Base-by-base conservation (phyloP, 2,113 vertebrate genomes). In the Myrmecobius fasciatus region DNA sequence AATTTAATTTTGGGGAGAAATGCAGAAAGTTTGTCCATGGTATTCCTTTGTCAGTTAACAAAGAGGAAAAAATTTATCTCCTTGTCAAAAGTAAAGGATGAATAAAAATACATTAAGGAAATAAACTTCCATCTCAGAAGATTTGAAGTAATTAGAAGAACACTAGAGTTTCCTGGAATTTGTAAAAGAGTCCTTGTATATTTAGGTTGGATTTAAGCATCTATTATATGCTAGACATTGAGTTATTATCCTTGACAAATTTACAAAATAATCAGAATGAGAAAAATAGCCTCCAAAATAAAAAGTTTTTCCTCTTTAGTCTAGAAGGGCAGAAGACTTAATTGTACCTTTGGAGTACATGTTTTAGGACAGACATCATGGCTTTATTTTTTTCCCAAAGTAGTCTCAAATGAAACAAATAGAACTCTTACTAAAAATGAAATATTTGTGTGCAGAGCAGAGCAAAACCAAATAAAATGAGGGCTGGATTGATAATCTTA, bases 71-170 rank as follows among this genome's bases (percentile, higher is more conserved):
- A 1, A 6, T 75, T 89, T 83, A 88, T 91, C 22, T 92, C 51
- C 22, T 89, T 91, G 28, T 26, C 67, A 89, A 0, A 36, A 46
- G 92, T 17, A 49, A 48, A 94, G 54, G 96, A 95, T 90, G 46
- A 92, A 92, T 48, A 83, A 94, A 95, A 53, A 67, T 89, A 94
- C 24, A 60, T 28, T 14, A 93, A 89, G 94, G 53, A 97, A 94
- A 95, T 93, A 14, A 49, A 46, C 67, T 53, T 36, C 60, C 60
- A 36, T 31, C 36, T 67, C 14, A 67, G 60, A 67, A 60, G 31
- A 89, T 28, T 90, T 92, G 48, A 88, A 92, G 56, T 90, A 11
- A 43, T 51, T 51, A 51, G 49, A 49, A 88, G 43, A 36, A 90
- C 28, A 92, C 75, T n/a, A 56, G 43, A 94, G 51, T 92, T 95